Conservation (phyloP, 2,113 vertebrate genomes). For the Anseranas semipalmata region DNA sequence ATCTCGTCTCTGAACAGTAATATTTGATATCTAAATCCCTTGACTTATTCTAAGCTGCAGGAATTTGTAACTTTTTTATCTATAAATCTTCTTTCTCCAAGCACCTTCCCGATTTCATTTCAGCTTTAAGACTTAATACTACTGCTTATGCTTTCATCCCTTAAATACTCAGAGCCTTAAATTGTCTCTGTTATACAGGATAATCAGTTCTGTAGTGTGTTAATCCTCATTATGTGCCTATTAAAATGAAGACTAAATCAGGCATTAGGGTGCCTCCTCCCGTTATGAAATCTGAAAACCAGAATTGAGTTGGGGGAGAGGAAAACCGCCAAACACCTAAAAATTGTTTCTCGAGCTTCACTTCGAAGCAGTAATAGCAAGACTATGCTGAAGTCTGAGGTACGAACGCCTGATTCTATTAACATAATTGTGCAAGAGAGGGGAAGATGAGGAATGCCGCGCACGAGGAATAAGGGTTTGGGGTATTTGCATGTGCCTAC, state of each 20-base stretch:
- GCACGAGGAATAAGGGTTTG: rapidly evolving
- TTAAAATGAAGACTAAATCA: constrained; percentile 19
- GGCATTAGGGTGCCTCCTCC: constrained; percentile 60
- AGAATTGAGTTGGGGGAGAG: background rate
- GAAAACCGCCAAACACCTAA: background rate
- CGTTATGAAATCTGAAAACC: constrained; percentile 43
- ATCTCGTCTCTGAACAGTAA: background rate
- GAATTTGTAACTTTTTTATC: background rate
- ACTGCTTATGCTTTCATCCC: background rate
- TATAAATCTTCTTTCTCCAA: background rate
- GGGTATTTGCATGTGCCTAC: constrained; percentile 56
- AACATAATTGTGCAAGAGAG: rapidly evolving
- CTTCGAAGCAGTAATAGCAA: background rate
- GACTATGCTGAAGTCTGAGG: rapidly evolving
- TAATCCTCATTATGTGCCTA: constrained; percentile 16
- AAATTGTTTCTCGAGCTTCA: rapidly evolving
- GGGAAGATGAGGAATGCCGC: rapidly evolving
- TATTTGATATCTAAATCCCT: background rate
- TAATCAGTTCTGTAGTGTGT: background rate
- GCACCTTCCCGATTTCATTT: background rate
- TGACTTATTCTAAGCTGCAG: background rate
- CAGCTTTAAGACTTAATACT: background rate
- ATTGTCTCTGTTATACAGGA: background rate
- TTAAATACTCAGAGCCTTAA: background rate
- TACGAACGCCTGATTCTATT: rapidly evolving